Conservation (phyloP, 2,888 invertebrate genomes). For the Hypselothyrea guttata region DNA sequence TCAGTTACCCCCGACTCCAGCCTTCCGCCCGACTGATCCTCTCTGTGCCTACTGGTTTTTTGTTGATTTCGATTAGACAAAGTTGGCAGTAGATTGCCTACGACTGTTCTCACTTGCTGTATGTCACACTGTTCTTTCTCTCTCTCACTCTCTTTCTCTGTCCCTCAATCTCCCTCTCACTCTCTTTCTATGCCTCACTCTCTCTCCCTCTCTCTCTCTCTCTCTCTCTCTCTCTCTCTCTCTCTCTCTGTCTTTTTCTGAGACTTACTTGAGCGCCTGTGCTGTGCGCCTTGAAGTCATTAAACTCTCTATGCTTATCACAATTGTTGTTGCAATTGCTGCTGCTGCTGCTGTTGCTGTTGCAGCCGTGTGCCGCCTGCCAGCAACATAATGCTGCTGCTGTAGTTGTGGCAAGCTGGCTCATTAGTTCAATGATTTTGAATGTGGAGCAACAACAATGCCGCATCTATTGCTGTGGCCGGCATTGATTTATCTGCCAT, state of each 20-base stretch:
- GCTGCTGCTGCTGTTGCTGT: slow-evolving; percentile 20
- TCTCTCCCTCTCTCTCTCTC: slow-evolving; percentile 3
- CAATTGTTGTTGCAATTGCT: slow-evolving; percentile 31
- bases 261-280: too few species aligned
- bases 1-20: too few species aligned
- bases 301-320: slow-evolving; percentile 71
- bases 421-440: slow-evolving; percentile 69
- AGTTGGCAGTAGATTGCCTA: slow-evolving; percentile 27
- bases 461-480: slow-evolving; percentile 45
- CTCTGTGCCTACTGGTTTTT: slow-evolving; percentile 45
- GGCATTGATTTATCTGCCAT: slow-evolving; percentile 73
- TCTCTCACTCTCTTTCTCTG: neutral
- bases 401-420: slow-evolving; percentile 43
- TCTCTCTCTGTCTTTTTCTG: slow-evolving; percentile 13
- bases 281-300: slow-evolving; percentile 43
- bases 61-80: slow-evolving; percentile 69
- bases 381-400: slow-evolving; percentile 26
- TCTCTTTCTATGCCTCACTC: neutral
- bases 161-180: neutral
- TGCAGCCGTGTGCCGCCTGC: slow-evolving; percentile 31
- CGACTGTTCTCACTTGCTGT: neutral
- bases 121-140: too few species aligned
- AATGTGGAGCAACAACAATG: slow-evolving; percentile 64
- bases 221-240: slow-evolving; percentile 1
- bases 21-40: slow-evolving; percentile 40